phyloP scores from a whole-genome alignment of 2,888 invertebrate genomes.

The Lasioglossum calceatum region DNA sequence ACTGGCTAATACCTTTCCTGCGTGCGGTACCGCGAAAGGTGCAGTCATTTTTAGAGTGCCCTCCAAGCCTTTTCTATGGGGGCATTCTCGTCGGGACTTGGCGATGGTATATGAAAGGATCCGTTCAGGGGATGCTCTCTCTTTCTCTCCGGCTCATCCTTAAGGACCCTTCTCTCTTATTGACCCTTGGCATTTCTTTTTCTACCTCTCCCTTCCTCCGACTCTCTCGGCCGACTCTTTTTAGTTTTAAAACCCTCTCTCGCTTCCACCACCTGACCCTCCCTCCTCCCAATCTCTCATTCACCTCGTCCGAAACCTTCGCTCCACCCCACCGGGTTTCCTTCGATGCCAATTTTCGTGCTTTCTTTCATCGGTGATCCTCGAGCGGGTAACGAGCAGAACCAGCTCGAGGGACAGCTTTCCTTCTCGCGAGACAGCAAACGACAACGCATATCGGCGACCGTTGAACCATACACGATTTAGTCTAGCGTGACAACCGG shows the following conservation, averaged over 20 bases:
- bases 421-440: slow-evolving; percentile 25
- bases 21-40: slow-evolving; percentile 52
- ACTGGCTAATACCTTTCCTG: slow-evolving; percentile 62
- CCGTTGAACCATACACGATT: slow-evolving; percentile 23
- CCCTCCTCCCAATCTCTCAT: not conserved
- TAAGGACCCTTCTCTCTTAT: slow-evolving; percentile 57
- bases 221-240: slow-evolving; percentile 8
- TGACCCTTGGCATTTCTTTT: slow-evolving; percentile 57
- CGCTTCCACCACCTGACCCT: slow-evolving; percentile 7
- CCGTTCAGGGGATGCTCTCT: slow-evolving; percentile 34
- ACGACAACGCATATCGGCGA: slow-evolving; percentile 11
- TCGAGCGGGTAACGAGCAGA: slow-evolving; percentile 57
- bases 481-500: slow-evolving; percentile 27
- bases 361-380: slow-evolving; percentile 50
- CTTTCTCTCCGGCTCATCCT: slow-evolving; percentile 33
- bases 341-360: slow-evolving; percentile 37
- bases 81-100: slow-evolving; percentile 59
- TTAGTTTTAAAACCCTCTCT: not conserved
- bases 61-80: slow-evolving; percentile 66
- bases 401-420: slow-evolving; percentile 28
- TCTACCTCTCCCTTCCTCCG: not conserved
- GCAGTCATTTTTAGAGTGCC: slow-evolving; percentile 69
- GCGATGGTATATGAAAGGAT: slow-evolving; percentile 62
- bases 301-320: not conserved
- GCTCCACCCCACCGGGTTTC: slow-evolving; percentile 9